Evolutionary conservation across 2,797 vertebrate species (phyloP).

Genomic region (Acrocephalus scirpaceus): DNA sequence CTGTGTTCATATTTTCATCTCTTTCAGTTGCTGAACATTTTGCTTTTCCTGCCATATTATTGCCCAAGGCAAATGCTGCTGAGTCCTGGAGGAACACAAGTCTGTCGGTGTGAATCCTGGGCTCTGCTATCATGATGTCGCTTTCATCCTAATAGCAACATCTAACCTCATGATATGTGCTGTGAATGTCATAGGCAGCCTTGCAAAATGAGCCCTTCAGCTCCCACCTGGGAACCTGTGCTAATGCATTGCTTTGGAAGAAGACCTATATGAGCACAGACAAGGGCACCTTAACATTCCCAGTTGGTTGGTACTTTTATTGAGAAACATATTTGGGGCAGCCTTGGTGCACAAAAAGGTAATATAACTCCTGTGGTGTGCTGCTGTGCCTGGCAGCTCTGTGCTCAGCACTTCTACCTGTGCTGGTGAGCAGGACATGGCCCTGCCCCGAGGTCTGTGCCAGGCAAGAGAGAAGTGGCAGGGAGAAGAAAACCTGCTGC

Average conservation of each 20-base stretch:
- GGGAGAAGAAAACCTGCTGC: not conserved
- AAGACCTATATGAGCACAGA: not conserved
- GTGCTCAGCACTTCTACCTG: not conserved
- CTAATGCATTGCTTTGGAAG: not conserved
- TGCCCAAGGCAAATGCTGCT: constrained; percentile 3
- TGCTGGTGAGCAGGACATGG: not conserved
- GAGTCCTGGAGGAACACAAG: not conserved
- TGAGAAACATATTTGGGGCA: not conserved
- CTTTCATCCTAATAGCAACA: not conserved
- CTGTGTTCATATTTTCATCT: not conserved
- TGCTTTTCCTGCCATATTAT: not conserved
- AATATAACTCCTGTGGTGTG: not conserved
- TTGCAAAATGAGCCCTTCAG: not conserved
- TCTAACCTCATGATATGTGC: not conserved
- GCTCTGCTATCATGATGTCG: not conserved
- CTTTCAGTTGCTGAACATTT: constrained; percentile 1
- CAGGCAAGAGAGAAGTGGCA: not conserved
- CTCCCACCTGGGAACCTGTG: not conserved
- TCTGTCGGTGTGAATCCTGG: not conserved
- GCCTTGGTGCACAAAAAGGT: not conserved
- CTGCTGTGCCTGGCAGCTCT: not conserved
- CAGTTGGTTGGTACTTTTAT: not conserved
- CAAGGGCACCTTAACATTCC: not conserved
- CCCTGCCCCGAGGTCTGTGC: not conserved
- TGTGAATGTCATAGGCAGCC: not conserved